Evolutionary conservation across 2,888 invertebrate genomes (phyloP).

Genomic region (Bellardia bayeri): DNA sequence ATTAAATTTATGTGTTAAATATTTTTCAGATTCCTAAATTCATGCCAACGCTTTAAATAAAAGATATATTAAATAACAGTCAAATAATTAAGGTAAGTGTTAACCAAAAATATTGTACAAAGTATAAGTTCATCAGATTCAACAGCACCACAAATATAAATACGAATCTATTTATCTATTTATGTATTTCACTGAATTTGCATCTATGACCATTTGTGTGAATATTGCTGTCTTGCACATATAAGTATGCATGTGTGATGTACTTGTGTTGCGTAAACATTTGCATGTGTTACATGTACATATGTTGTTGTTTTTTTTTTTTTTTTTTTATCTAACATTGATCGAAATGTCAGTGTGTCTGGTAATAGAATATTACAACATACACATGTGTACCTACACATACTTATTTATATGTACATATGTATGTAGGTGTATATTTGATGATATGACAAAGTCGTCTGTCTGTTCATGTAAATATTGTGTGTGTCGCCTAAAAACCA

Average conservation of each 20-base stretch:
- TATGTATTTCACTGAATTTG: constrained; percentile 20
- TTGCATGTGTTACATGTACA: background rate
- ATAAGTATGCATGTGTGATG: background rate
- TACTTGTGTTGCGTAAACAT: constrained; percentile 17
- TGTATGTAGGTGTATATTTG: constrained; percentile 12
- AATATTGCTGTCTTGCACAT: background rate
- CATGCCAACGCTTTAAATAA: constrained; percentile 30
- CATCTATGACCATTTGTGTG: background rate
- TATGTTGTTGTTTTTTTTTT: constrained; percentile 25
- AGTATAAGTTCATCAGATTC: no score
- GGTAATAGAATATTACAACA: constrained; percentile 34
- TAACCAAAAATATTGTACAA: background rate
- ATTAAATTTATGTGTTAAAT: background rate
- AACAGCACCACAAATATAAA: background rate
- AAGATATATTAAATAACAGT: background rate
- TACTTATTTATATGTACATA: constrained; percentile 2
- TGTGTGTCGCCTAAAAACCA: constrained; percentile 68
- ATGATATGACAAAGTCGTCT: constrained; percentile 56
- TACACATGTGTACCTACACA: background rate
- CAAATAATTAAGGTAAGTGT: constrained; percentile 24
- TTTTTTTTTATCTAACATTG: constrained; percentile 48
- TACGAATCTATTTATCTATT: background rate
- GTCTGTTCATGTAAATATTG: constrained; percentile 57
- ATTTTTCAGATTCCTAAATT: constrained; percentile 46
- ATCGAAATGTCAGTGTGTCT: constrained; percentile 62